A percentile compares a stretch with the other conserved stretches of the same genome.
Conservation (phyloP, 2,797 vertebrate species). For the Paratrypauchen microcephalus region DNA sequence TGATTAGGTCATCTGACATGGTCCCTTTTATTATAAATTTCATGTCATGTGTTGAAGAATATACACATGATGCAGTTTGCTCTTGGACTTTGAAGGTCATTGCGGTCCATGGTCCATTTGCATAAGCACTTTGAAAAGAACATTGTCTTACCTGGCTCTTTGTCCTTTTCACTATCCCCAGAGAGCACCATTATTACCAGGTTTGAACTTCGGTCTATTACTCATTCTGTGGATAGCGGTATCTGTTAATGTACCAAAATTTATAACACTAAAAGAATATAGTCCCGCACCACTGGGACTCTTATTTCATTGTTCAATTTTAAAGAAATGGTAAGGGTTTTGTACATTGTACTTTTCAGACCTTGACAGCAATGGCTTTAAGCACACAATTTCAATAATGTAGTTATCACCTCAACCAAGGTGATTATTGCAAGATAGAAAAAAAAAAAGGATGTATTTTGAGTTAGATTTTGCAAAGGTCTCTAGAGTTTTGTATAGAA, state of each 20-base stretch:
- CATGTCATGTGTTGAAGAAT: conserved; percentile 61
- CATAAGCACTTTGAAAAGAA: conserved; percentile 57
- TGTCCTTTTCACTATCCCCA: conserved; percentile 48
- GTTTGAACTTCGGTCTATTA: conserved; percentile 42
- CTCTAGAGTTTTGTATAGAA: not conserved
- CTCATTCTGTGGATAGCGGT: conserved; percentile 44
- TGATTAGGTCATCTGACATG: conserved; percentile 32
- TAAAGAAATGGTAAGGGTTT: conserved; percentile 31
- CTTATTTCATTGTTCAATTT: conserved; percentile 34
- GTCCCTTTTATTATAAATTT: conserved; percentile 4
- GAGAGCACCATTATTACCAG: conserved; percentile 57
- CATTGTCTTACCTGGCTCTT: conserved; percentile 36
- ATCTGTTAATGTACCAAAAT: conserved; percentile 45
- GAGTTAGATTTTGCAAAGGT: not conserved
- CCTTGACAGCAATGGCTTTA: conserved; percentile 2
- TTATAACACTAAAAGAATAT: conserved; percentile 41
- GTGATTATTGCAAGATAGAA: not conserved
- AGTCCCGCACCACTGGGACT: conserved; percentile 47
- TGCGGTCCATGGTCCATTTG: conserved; percentile 63
- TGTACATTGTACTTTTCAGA: conserved; percentile 18
- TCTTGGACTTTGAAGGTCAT: conserved; percentile 68
- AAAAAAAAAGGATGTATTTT: not conserved
- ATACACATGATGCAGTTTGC: conserved; percentile 62
- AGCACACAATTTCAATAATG: not conserved
- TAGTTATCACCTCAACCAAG: not conserved